phyloP scores from a whole-genome alignment of 2,888 invertebrate genomes.

The Anoplius nigerrimus region DNA sequence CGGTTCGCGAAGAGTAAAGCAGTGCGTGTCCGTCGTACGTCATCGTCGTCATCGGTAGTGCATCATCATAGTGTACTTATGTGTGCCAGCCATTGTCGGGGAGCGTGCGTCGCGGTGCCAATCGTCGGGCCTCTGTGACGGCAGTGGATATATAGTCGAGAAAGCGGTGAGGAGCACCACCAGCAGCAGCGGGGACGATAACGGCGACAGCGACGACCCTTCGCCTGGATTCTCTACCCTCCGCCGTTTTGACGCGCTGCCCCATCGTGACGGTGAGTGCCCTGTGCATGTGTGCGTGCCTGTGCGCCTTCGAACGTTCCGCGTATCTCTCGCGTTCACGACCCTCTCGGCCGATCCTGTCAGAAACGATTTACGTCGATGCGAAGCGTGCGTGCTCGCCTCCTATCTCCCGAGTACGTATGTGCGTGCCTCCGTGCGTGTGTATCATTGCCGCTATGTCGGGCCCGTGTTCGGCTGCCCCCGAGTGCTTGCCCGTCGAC shows the following conservation, averaged over 20 bases:
- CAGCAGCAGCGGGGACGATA: slow-evolving; percentile 26
- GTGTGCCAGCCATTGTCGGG: slow-evolving; percentile 55
- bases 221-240: slow-evolving; percentile 7
- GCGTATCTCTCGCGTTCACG: no score
- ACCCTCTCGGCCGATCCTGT: no score
- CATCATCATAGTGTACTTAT: slow-evolving; percentile 51
- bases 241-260: background rate
- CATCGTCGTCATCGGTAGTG: slow-evolving; percentile 33
- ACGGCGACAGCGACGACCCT: slow-evolving; percentile 24
- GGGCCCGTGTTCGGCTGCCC: no score
- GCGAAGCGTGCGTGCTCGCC: slow-evolving; percentile 7
- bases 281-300: background rate
- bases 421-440: background rate
- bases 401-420: background rate
- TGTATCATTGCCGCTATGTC: no score
- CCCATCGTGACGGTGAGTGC: slow-evolving; percentile 3
- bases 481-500: no score
- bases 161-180: slow-evolving; percentile 28
- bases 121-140: slow-evolving; percentile 26
- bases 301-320: background rate
- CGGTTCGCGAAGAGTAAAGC: slow-evolving; percentile 9
- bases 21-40: slow-evolving; percentile 51
- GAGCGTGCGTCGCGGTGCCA: slow-evolving; percentile 54
- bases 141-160: slow-evolving; percentile 45
- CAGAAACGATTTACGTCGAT: no score